These are phyloP conservation scores for Sarcophilus harrisii DNA, from an alignment of 2,797 vertebrate genomes.

Conservation along the genomic window DNA sequence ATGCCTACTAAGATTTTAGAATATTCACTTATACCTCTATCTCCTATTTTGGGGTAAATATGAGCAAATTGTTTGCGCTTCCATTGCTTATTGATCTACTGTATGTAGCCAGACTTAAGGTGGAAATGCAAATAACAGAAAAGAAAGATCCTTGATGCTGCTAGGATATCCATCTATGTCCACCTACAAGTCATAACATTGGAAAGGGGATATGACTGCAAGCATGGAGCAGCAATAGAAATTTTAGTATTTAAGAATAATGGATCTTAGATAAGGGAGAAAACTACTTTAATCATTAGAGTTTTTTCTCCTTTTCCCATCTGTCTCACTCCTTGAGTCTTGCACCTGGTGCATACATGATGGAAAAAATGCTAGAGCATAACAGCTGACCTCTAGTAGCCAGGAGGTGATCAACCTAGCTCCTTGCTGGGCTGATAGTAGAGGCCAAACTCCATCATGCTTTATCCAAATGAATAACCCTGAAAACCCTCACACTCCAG, in stretches of 20 bases:
- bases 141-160: background rate
- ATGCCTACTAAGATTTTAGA: background rate
- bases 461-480: conserved; percentile 24
- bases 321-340: background rate
- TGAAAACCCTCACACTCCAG: background rate
- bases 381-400: background rate
- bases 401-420: background rate
- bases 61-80: background rate
- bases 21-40: background rate
- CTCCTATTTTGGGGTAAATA: background rate
- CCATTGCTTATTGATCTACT: background rate
- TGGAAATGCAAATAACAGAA: background rate
- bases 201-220: background rate
- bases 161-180: background rate
- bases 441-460: background rate
- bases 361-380: background rate
- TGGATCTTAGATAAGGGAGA: background rate
- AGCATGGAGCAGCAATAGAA: background rate
- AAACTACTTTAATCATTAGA: background rate
- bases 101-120: background rate
- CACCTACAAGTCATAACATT: background rate
- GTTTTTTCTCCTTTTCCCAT: background rate
- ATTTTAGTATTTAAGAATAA: background rate
- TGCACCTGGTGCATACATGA: background rate
- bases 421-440: conserved; percentile 4